These are phyloP conservation scores for Drosophila azteca DNA, from an alignment of 1,140 invertebrate species.

Conservation along the genomic window DNA sequence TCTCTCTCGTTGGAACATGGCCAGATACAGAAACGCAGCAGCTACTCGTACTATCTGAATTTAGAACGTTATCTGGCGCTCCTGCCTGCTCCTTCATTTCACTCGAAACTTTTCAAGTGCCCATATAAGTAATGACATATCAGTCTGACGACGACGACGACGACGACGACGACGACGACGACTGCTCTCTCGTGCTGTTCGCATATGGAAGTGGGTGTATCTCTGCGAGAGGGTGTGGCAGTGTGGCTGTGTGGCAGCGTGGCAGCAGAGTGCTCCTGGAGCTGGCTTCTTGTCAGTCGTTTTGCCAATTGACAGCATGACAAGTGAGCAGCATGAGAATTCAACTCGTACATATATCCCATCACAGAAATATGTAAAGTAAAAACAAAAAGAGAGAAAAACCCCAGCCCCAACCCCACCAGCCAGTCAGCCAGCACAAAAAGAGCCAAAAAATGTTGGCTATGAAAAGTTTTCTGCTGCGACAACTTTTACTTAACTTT, in stretches of 20 bases:
- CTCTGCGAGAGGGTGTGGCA: slow-evolving; percentile 9
- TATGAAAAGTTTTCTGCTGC: slow-evolving; percentile 66
- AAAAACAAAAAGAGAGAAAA: slow-evolving; percentile 29
- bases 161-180: slow-evolving; percentile 41
- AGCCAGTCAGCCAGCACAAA: slow-evolving; percentile 7
- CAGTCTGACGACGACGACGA: slow-evolving; percentile 50
- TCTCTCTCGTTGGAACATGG: slow-evolving; percentile 3
- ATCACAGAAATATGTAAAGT: slow-evolving; percentile 63
- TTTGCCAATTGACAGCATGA: slow-evolving; percentile 79
- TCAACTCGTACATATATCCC: slow-evolving; percentile 66
- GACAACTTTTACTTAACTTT: slow-evolving; percentile 74
- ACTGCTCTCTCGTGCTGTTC: slow-evolving; percentile 14
- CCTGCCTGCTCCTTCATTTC: slow-evolving; percentile 52
- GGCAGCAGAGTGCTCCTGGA: slow-evolving; percentile 32
- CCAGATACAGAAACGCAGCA: not conserved
- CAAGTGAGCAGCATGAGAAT: slow-evolving; percentile 82
- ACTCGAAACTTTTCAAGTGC: slow-evolving; percentile 80
- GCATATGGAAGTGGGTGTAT: not conserved
- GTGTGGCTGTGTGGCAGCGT: not conserved
- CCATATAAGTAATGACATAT: slow-evolving; percentile 77
- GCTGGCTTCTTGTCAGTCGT: slow-evolving; percentile 61
- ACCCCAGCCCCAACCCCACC: too few species aligned
- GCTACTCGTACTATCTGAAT: not conserved
- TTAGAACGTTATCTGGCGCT: slow-evolving; percentile 27
- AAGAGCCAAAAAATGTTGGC: slow-evolving; percentile 63